A percentile compares a stretch with the other conserved stretches of the same genome.
phyloP scores from a whole-genome alignment of 2,797 vertebrate genomes.

The Rousettus madagascariensis region DNA sequence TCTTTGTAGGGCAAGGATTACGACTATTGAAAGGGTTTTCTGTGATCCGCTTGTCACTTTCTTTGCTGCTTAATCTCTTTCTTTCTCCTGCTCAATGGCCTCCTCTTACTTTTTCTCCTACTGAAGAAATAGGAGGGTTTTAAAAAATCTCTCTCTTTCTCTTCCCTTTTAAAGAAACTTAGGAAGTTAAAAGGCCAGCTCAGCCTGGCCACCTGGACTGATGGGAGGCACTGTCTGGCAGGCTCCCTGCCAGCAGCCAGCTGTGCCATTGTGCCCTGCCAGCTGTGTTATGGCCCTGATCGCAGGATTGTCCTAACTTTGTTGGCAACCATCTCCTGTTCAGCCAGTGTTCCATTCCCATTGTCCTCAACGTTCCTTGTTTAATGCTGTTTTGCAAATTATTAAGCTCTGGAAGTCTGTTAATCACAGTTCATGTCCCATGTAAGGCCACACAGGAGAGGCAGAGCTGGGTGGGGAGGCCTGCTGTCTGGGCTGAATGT shows the following conservation, averaged over 20 bases:
- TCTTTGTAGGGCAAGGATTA: slow-evolving; percentile 93
- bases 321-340: slow-evolving; percentile 91
- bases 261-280: slow-evolving; percentile 93
- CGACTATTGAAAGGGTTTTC: slow-evolving; percentile 89
- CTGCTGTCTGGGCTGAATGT: slow-evolving; percentile 91
- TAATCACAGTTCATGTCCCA: slow-evolving; percentile 94
- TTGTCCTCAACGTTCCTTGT: slow-evolving; percentile 93
- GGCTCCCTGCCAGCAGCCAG: slow-evolving; percentile 93
- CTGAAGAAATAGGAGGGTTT: slow-evolving; percentile 84
- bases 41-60: slow-evolving; percentile 93
- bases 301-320: slow-evolving; percentile 89
- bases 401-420: slow-evolving; percentile 95
- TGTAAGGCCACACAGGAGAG: slow-evolving; percentile 94
- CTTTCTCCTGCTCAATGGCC: slow-evolving; percentile 91
- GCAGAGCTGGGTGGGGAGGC: slow-evolving; percentile 88
- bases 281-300: slow-evolving; percentile 92
- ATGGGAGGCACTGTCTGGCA: slow-evolving; percentile 87
- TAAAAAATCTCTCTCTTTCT: slow-evolving; percentile 66
- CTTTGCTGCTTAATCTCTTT: slow-evolving; percentile 94
- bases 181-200: slow-evolving; percentile 93
- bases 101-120: slow-evolving; percentile 91
- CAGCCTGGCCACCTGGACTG: slow-evolving; percentile 92
- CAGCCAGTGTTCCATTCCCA: slow-evolving; percentile 87
- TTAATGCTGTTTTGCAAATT: slow-evolving; percentile 96
- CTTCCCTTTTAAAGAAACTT: slow-evolving; percentile 91